These are phyloP conservation scores for Cnemophilus loriae DNA, from an alignment of 2,113 vertebrate species.

Conservation along the genomic window DNA sequence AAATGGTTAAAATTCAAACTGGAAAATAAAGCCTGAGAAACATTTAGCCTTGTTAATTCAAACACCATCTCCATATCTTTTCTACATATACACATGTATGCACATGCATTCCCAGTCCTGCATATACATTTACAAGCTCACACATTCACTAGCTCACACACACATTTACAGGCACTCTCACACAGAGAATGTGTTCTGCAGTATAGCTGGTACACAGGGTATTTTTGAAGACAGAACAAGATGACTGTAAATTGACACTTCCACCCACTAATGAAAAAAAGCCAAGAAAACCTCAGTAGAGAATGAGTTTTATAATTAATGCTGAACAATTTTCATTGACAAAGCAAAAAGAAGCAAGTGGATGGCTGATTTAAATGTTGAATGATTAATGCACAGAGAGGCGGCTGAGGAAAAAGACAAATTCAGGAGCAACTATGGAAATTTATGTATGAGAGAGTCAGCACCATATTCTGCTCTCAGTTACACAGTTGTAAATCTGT, in stretches of 20 bases:
- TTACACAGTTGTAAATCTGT: conserved; percentile 65
- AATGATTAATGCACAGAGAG: conserved; percentile 58
- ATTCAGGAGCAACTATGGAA: conserved; percentile 39
- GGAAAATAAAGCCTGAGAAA: conserved; percentile 5
- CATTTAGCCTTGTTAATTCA: neutral
- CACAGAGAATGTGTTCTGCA: neutral
- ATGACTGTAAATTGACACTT: conserved; percentile 60
- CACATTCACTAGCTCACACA: neutral
- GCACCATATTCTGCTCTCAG: conserved; percentile 52
- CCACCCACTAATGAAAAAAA: conserved; percentile 57
- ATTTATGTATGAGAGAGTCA: conserved; percentile 49
- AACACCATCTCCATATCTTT: neutral
- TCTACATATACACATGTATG: conserved; percentile 22
- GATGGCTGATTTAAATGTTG: conserved; percentile 59
- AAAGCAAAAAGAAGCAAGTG: conserved; percentile 59
- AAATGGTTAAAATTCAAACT: neutral
- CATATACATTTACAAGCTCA: neutral
- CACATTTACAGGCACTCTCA: neutral
- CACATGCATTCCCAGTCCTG: neutral
- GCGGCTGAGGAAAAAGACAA: conserved; percentile 22
- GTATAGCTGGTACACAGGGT: conserved; percentile 7
- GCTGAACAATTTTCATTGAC: conserved; percentile 69
- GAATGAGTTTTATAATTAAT: conserved; percentile 68
- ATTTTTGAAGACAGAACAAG: conserved; percentile 55
- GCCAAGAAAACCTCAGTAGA: conserved; percentile 49